Conservation (phyloP, 2,888 invertebrate genomes). For the Celastrina argiolus region DNA sequence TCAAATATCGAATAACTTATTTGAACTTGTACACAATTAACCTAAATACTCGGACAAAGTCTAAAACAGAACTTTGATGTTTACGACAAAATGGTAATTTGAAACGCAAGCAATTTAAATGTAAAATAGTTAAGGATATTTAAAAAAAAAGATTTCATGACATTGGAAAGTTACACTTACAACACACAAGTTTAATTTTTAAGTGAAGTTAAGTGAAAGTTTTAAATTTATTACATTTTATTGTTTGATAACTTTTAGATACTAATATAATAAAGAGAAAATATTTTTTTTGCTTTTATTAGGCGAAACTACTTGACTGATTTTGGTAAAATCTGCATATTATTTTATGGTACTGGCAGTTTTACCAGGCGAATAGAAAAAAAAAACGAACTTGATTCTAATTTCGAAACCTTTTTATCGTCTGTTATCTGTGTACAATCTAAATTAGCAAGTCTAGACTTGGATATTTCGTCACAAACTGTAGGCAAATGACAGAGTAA, state of each 20-base stretch:
- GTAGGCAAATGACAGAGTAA: not conserved
- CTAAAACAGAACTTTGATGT: not conserved
- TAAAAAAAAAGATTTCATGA: no score
- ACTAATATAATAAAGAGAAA: no score
- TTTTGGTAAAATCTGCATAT: no score
- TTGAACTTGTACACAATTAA: constrained; percentile 21
- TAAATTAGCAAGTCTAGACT: not conserved
- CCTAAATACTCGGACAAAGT: constrained; percentile 20
- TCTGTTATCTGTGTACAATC: not conserved
- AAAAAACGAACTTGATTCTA: not conserved
- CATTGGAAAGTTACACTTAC: no score
- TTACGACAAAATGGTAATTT: not conserved
- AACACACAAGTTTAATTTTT: no score
- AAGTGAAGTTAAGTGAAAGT: no score
- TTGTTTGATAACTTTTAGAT: no score
- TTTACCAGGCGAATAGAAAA: not conserved
- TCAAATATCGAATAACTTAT: constrained; percentile 13
- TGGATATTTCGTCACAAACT: not conserved
- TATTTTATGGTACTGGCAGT: not conserved
- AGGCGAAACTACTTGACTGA: no score
- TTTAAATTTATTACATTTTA: no score
- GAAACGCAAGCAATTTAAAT: no score
- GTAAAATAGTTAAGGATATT: no score
- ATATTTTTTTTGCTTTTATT: no score
- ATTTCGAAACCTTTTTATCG: not conserved